Evolutionary conservation across 2,113 vertebrate genomes (phyloP), one percentile per base, ranked within the genome.

Genomic region (Archocentrus centrarchus): DNA sequence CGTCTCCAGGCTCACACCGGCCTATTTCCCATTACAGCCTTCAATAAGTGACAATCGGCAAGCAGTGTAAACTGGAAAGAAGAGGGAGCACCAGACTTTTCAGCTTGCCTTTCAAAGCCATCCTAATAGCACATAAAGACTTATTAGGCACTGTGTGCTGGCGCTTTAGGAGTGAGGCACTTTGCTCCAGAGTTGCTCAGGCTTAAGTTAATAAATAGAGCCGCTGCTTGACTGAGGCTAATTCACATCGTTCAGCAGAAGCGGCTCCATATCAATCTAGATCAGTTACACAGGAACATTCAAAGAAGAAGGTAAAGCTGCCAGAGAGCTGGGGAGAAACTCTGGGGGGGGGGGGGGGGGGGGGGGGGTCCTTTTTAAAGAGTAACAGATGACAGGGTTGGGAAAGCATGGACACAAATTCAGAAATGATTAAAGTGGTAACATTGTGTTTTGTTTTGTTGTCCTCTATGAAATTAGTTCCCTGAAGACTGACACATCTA

Each of bases 1-100:
- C 88, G 63, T 17, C 77, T 81, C 59, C 73, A 81, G 83, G 85
- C 80, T 86, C 27, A 75, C 80, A 68, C 79, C 84, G 91, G 88
- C 86, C 83, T 88, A 89, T 90, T 93, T 81, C 80, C 93, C 88
- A 94, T 94, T 95, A 94, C 80, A 82, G 91, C 90, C 90, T 94
- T 95, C 95, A 94, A 96, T 96, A 96, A 95, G 96, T 90, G 91
- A 94, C 92, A 95, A 96, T 94, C 93, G 89, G 93, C 93, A 91
- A 91, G 94, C 79, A 37, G 86, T 91, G 77, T 88, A 87, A 89
- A 92, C 50, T 59, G 79, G 47, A 70, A 37, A 82, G 64, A 44
- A 85, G 75, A 41, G 60, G 22, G 78, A 8, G 76, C 63, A 3
- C 86, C 88, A 84, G 75, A 87, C 86, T 91, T 90, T 91, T 86